A percentile compares a stretch with the other conserved stretches of the same genome.
Conservation (phyloP, 2,888 invertebrate species). For the Heliconius cydno region DNA sequence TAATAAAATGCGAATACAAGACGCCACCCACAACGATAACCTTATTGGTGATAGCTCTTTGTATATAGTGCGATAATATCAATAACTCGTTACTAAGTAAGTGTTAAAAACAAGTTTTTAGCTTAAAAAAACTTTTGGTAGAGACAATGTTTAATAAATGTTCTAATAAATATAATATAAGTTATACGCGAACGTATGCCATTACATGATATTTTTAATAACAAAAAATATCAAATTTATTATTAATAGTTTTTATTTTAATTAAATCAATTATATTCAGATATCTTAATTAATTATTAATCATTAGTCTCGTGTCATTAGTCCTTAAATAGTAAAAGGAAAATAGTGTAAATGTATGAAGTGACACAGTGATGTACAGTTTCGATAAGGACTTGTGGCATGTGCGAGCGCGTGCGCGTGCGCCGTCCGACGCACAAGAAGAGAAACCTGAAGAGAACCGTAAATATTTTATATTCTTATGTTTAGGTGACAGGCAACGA, state of each 20-base stretch:
- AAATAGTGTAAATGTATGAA: slow-evolving; percentile 17
- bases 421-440: slow-evolving; percentile 58
- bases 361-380: slow-evolving; percentile 67
- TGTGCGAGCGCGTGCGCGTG: slow-evolving; percentile 66
- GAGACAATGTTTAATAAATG: neutral
- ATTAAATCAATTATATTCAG: neutral
- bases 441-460: slow-evolving; percentile 53
- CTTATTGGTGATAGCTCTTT: slow-evolving; percentile 1
- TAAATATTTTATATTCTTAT: slow-evolving; percentile 42
- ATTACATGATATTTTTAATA: neutral
- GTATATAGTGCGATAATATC: slow-evolving; percentile 10
- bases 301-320: neutral
- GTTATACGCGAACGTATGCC: neutral
- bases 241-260: neutral
- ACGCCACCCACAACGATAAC: slow-evolving; percentile 17
- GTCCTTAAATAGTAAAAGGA: neutral
- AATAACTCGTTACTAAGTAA: neutral
- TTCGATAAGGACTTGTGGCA: slow-evolving; percentile 80
- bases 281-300: slow-evolving; percentile 1
- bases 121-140: neutral
- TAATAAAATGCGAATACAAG: slow-evolving; percentile 3
- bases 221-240: neutral
- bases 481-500: too few relatives aligned
- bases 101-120: neutral
- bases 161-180: neutral